A percentile compares a stretch with the other conserved stretches of the same genome.
These are phyloP conservation scores for Ptiloglossa arizonensis DNA, from an alignment of 1,140 invertebrate genomes.

Conservation along the genomic window DNA sequence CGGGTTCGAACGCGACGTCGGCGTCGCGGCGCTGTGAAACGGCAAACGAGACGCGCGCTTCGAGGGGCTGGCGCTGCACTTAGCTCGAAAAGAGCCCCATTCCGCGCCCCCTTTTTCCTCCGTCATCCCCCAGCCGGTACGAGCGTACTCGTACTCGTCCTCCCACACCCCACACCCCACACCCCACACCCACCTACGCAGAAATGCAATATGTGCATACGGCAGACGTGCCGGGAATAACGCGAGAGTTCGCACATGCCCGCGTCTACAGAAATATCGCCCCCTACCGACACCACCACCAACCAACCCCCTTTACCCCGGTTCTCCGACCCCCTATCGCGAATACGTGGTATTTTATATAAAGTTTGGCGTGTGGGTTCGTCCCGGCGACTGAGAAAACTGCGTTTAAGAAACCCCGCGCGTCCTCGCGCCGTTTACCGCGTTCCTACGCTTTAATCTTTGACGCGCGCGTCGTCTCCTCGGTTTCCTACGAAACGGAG, in stretches of 20 bases:
- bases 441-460: no score
- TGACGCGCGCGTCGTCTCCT: no score
- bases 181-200: slow-evolving; percentile 16
- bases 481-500: no score
- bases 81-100: slow-evolving; percentile 57
- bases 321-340: no score
- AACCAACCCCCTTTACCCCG: no score
- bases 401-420: slow-evolving; percentile 7
- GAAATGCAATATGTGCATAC: slow-evolving; percentile 65
- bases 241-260: background rate
- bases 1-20: background rate
- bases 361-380: slow-evolving; percentile 9
- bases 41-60: slow-evolving; percentile 23
- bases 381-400: slow-evolving; percentile 4
- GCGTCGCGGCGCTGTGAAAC: slow-evolving; percentile 2
- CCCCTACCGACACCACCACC: no score
- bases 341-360: background rate
- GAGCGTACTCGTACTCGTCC: slow-evolving; percentile 24
- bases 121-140: slow-evolving; percentile 26
- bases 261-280: background rate
- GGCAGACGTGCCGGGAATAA: slow-evolving; percentile 49
- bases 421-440: no score
- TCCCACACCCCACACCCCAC: no score
- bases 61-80: slow-evolving; percentile 52
- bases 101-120: slow-evolving; percentile 34